Conservation (phyloP, 2,888 invertebrate genomes). For the Tetragonisca angustula region DNA sequence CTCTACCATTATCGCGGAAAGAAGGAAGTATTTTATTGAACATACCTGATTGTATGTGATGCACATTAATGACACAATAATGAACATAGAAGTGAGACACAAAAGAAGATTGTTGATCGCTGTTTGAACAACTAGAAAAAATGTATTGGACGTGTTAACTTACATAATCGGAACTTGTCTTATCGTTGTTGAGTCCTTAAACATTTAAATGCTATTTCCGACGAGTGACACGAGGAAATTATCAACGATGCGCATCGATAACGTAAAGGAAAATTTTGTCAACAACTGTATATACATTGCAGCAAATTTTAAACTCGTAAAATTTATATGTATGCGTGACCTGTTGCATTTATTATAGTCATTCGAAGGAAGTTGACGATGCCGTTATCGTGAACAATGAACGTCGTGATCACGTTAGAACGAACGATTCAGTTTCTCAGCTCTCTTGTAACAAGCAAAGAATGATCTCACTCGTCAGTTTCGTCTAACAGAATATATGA, state of each 20-base stretch:
- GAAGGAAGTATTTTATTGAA: not conserved
- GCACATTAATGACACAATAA: not conserved
- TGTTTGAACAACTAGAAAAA: not conserved
- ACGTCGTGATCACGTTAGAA: not conserved
- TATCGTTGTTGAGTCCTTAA: no score
- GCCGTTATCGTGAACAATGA: constrained; percentile 22
- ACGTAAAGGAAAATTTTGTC: no score
- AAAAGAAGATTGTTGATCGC: not conserved
- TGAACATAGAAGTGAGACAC: not conserved
- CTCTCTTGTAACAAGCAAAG: constrained; percentile 36
- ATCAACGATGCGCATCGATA: not conserved
- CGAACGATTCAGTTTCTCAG: constrained; percentile 35
- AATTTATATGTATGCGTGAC: not conserved
- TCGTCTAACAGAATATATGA: constrained; percentile 47
- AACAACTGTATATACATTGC: no score
- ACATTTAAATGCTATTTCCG: no score
- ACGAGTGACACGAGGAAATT: not conserved
- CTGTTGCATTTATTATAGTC: not conserved
- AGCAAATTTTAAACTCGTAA: not conserved
- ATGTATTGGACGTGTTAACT: not conserved
- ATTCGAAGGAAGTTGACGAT: not conserved
- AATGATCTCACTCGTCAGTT: constrained; percentile 65
- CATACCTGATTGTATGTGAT: not conserved
- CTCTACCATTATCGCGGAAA: not conserved
- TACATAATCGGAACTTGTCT: not conserved